Percentiles rank a stretch among this genome's conserved stretches.
Conservation (phyloP, 2,888 invertebrate species). For the Alentia gelatinosa region DNA sequence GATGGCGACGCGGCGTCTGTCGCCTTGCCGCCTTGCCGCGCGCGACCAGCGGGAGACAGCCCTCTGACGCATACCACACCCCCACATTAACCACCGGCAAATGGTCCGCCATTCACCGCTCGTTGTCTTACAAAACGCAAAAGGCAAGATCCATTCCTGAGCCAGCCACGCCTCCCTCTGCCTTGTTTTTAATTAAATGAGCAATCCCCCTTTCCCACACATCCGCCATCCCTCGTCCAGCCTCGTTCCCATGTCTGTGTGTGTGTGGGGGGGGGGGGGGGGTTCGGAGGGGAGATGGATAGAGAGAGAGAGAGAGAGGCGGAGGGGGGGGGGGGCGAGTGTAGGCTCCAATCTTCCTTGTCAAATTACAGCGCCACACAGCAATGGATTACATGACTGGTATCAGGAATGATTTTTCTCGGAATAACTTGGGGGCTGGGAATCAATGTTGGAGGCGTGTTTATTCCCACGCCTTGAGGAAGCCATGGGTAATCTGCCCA, state of each 20-base stretch:
- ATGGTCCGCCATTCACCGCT: constrained; percentile 18
- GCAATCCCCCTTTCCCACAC: constrained; percentile 35
- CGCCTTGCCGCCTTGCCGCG: neutral
- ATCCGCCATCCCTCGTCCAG: neutral
- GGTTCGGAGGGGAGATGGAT: neutral
- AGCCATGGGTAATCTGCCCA: neutral
- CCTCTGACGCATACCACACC: neutral
- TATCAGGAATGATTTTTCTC: neutral
- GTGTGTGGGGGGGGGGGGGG: neutral
- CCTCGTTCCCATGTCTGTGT: neutral
- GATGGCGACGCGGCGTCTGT: neutral
- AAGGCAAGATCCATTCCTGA: constrained; percentile 39
- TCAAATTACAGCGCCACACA: constrained; percentile 19
- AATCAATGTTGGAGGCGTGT: neutral
- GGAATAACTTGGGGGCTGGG: neutral
- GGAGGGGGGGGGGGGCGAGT: constrained; percentile 22
- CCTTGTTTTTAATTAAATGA: constrained; percentile 42
- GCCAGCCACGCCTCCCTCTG: neutral
- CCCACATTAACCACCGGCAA: neutral
- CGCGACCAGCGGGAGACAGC: neutral
- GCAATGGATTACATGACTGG: constrained; percentile 33
- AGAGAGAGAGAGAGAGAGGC: neutral
- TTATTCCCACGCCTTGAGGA: neutral
- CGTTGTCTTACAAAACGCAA: constrained; percentile 46
- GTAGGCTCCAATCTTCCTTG: constrained; percentile 26